phyloP scores from a whole-genome alignment of 2,113 vertebrate species.

The Varanus salvator region DNA sequence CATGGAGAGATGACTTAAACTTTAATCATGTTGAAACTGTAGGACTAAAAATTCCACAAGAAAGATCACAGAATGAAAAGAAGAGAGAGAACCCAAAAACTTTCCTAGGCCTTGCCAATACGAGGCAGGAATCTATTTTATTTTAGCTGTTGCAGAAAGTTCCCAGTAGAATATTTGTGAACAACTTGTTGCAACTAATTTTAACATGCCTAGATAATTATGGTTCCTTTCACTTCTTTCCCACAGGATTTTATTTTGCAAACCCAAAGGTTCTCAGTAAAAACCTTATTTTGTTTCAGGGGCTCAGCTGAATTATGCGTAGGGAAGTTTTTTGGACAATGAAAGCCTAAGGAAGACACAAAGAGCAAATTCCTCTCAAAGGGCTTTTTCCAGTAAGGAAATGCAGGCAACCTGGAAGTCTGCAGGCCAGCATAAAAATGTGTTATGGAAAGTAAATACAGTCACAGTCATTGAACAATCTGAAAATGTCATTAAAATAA shows the following conservation, averaged over 20 bases:
- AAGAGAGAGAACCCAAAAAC: not conserved
- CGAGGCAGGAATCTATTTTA: not conserved
- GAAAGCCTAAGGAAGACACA: too few species aligned
- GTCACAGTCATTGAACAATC: too few species aligned
- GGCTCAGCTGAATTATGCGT: not conserved
- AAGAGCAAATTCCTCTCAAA: too few species aligned
- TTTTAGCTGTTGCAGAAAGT: not conserved
- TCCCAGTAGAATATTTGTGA: not conserved
- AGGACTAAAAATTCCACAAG: not conserved
- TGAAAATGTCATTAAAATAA: too few species aligned
- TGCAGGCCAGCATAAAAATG: too few species aligned
- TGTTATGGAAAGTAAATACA: too few species aligned
- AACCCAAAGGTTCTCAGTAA: not conserved
- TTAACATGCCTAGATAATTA: not conserved
- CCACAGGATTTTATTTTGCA: not conserved
- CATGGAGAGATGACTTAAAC: conserved; percentile 15
- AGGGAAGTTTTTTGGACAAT: not conserved
- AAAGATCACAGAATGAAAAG: not conserved
- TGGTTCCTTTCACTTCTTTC: not conserved
- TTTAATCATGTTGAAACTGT: conserved; percentile 30
- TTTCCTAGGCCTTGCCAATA: not conserved
- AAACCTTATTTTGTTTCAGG: not conserved
- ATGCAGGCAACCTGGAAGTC: too few species aligned
- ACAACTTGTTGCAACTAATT: not conserved
- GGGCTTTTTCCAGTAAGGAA: too few species aligned